A percentile compares a stretch with the other conserved stretches of the same genome.
Conservation (phyloP, 2,888 invertebrate genomes). For the Lasioglossum malachurum region DNA sequence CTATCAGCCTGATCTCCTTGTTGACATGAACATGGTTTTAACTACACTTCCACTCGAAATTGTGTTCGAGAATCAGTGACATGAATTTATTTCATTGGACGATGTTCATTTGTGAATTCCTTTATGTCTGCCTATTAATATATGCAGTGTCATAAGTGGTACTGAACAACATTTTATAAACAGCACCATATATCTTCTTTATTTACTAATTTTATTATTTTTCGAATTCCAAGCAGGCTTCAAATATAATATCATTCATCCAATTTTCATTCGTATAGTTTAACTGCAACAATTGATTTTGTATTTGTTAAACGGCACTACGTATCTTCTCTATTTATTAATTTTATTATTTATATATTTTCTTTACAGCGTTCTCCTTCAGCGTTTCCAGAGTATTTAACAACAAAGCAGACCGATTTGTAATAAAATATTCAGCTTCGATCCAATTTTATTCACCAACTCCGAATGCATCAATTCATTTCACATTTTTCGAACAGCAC, state of each 20-base stretch:
- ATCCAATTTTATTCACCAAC: too few relatives aligned
- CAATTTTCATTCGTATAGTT: neutral
- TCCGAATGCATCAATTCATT: too few relatives aligned
- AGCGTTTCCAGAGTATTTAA: too few relatives aligned
- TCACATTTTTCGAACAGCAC: too few relatives aligned
- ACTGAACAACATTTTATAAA: neutral
- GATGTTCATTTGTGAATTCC: neutral
- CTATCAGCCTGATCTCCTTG: neutral
- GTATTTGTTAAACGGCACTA: too few relatives aligned
- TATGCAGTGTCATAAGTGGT: too few relatives aligned
- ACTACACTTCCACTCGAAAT: neutral
- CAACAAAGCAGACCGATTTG: too few relatives aligned
- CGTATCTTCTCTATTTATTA: too few relatives aligned
- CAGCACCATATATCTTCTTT: neutral
- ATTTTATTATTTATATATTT: too few relatives aligned
- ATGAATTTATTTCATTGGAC: neutral
- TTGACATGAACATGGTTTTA: neutral
- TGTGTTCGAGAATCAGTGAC: neutral
- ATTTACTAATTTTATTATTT: neutral
- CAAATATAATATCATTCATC: neutral
- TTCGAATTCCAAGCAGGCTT: neutral
- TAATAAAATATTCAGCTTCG: too few relatives aligned
- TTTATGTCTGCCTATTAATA: neutral
- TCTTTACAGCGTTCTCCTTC: too few relatives aligned
- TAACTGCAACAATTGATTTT: neutral